Evolutionary conservation across 2,797 vertebrate species (phyloP), one percentile per base, ranked within the genome.

Genomic region (Coregonus ussuriensis): DNA sequence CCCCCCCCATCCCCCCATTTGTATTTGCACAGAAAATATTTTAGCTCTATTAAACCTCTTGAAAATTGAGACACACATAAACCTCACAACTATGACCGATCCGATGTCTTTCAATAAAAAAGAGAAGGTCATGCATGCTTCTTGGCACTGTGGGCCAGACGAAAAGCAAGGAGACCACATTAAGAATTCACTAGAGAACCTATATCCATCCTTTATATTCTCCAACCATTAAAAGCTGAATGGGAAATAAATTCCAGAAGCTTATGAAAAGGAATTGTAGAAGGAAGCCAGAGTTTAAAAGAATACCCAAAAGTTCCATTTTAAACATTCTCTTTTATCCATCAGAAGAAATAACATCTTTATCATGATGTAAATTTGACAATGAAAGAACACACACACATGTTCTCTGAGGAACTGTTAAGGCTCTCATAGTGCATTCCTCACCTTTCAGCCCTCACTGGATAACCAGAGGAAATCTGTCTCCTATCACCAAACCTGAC

Each of bases 161-260:
- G 84, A 86, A 88, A 88, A 86, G 84, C 83, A 68, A 16, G 51
- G 71, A 85, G 78, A 84, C 86, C 77, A 84, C 65, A 16, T 82
- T 80, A 83, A 83, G 78, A 88, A 82, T 83, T 81, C 79, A 87
- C 78, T 84, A 56, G 73, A 81, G 84, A 86, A 78, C 78, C 81
- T 68, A 51, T 83, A 84, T 84, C 79, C 81, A 87, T 88, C 76
- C 82, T 85, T 90, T 87, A 89, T 85, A 77, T 77, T 86, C 84
- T 76, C 72, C 74, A 81, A 80, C 79, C 74, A 84, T 84, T 87
- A 84, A 88, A 86, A 82, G 82, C 78, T 80, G 76, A 81, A 74
- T 18, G 79, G 71, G 78, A 85, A 86, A 91, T 87, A 89, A 84
- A 89, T 86, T 80, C 87, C 84, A 88, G 85, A 87, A 84, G 83